Percentiles rank a stretch among this genome's conserved stretches.
Evolutionary conservation across 2,888 invertebrate species (phyloP).

Genomic region (Autographa gamma): DNA sequence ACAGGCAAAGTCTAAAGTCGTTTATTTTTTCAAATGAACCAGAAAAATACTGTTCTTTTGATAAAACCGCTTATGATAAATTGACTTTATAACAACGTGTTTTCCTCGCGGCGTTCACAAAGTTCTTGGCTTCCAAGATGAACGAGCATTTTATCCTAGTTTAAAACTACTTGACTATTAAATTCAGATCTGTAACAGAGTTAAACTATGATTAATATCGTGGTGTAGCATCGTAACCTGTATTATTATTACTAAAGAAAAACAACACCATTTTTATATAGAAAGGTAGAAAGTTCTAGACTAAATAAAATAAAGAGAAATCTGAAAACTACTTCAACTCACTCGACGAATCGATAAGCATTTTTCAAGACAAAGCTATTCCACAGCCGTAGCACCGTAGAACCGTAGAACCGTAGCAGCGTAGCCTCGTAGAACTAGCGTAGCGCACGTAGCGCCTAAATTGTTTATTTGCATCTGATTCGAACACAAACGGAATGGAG

Average conservation of each 20-base stretch:
- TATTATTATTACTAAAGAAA: too few relatives aligned
- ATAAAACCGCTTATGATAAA: constrained; percentile 1
- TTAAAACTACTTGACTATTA: constrained; percentile 1
- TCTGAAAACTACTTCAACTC: not conserved
- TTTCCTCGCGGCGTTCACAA: constrained; percentile 4
- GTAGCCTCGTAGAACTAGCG: constrained; percentile 13
- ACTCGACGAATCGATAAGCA: constrained; percentile 8
- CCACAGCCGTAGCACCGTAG: not conserved
- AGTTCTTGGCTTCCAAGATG: not conserved
- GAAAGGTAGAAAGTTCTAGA: too few relatives aligned
- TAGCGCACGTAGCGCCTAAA: constrained; percentile 28
- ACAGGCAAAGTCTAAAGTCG: not conserved
- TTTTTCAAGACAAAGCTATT: constrained; percentile 8
- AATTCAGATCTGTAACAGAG: not conserved
- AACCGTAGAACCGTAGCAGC: constrained; percentile 21
- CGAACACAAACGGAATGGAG: constrained; percentile 13
- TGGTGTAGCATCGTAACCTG: not conserved
- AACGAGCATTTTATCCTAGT: constrained; percentile 4
- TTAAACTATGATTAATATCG: not conserved
- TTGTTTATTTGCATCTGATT: constrained; percentile 43
- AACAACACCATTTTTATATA: too few relatives aligned
- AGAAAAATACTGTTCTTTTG: not conserved
- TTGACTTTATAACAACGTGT: constrained; percentile 4
- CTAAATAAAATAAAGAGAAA: not conserved
- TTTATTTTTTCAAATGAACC: not conserved